These are phyloP conservation scores for Corydoras sp. DNA, from an alignment of 2,113 vertebrate species.

Conservation along the genomic window DNA sequence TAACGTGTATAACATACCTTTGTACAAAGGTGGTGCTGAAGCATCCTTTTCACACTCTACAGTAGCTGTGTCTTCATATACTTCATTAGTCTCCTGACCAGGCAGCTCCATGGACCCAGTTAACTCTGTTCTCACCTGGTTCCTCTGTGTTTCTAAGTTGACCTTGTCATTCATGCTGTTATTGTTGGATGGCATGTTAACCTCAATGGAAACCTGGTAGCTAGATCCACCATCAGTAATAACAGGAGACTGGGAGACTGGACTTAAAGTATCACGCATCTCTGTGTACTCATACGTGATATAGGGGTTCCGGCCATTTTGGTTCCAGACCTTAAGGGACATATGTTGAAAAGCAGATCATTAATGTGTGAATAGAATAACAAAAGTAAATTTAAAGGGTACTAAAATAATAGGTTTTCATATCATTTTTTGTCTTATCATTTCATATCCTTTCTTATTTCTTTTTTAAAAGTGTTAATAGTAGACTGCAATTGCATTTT, in stretches of 20 bases:
- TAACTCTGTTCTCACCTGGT: constrained; percentile 54
- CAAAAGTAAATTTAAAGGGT: too few relatives aligned
- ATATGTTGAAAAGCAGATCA: constrained; percentile 11
- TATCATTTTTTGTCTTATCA: too few relatives aligned
- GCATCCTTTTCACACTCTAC: constrained; percentile 73
- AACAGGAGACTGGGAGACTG: constrained; percentile 68
- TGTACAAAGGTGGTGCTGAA: constrained; percentile 43
- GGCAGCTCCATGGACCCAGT: constrained; percentile 53
- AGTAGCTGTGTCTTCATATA: constrained; percentile 73
- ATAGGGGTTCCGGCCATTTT: constrained; percentile 88
- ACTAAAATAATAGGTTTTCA: too few relatives aligned
- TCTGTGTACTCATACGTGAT: constrained; percentile 95
- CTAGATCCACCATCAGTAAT: constrained; percentile 68
- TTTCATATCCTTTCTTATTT: too few relatives aligned
- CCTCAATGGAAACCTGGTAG: constrained; percentile 55
- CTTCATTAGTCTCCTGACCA: constrained; percentile 86
- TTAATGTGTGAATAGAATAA: too few relatives aligned
- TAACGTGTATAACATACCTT: constrained; percentile 58
- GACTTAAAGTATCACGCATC: constrained; percentile 73
- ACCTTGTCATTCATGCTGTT: constrained; percentile 62
- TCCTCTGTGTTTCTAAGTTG: constrained; percentile 58
- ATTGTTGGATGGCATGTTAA: constrained; percentile 64
- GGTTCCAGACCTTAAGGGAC: constrained; percentile 83
- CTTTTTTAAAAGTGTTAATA: too few relatives aligned
- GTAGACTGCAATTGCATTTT: not conserved